phyloP scores from a whole-genome alignment of 2,113 vertebrate genomes.

The Excalfactoria chinensis region DNA sequence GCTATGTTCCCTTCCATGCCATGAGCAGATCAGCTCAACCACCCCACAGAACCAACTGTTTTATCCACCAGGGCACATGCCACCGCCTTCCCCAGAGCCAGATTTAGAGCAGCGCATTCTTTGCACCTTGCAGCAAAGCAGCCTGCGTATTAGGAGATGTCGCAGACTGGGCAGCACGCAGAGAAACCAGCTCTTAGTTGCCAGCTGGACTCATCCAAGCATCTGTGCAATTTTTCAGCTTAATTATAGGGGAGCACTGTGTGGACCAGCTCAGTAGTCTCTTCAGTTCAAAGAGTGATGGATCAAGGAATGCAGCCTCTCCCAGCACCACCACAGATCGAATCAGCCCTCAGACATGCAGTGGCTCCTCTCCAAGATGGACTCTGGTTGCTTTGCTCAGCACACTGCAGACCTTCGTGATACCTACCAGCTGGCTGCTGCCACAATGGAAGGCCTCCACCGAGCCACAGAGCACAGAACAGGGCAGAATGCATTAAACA shows the following conservation, averaged over 20 bases:
- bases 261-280: background rate
- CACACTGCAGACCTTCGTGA: no score
- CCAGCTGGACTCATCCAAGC: background rate
- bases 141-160: background rate
- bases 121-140: background rate
- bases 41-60: background rate
- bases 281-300: background rate
- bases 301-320: background rate
- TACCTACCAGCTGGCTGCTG: background rate
- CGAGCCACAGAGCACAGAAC: background rate
- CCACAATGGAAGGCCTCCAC: background rate
- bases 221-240: background rate
- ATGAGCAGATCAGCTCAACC: background rate
- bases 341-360: background rate
- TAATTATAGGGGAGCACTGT: background rate
- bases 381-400: background rate
- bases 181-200: background rate
- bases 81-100: background rate
- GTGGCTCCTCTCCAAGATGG: background rate
- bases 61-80: background rate
- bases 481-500: accelerated
- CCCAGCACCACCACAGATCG: background rate
- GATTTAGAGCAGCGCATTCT: background rate
- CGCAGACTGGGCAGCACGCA: no score
- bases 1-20: background rate